Base-by-base conservation (phyloP, 2,888 invertebrate species). In the Danaus chrysippus region DNA sequence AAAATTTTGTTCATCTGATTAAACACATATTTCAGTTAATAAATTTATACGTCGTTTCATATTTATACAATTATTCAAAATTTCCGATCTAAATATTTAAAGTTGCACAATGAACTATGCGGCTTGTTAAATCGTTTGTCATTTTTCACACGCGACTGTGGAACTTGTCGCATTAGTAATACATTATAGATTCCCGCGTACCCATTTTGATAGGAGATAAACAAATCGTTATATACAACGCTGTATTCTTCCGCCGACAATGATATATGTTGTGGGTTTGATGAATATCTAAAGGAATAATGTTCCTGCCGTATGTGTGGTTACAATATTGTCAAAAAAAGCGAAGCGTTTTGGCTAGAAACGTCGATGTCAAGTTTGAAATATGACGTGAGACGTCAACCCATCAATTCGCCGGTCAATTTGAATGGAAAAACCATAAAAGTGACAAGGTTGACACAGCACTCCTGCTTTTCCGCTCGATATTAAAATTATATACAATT, bases 371-470 rank as follows among this genome's bases (percentile, higher is more conserved):
- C 73, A 72, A 69, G 61, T 58, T 69, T 76, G 75, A 79, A 79
- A 79, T 78, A 82, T 79, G 77, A 76, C 76, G 64, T 69, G 69
- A 76, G 75, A 75, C 76, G 78, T 76, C 72, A 74, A 69, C 64
- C 73, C 78, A 79, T 81, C 77, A 73, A 81, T 86, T 69, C 62
- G 64, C 62, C 61, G 63, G 64, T 66, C 65, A 66, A 85, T 87
- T 87, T 84, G 75, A 86, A 87, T 87, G 75, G 70, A 69, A 75
- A 76, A 69, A 70, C 72, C 79, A 76, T 87, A 84, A 85, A 84
- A 64, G 70, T 82, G 82, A 81, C 81, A 70, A 59, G 46, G 64
- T 68, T 82, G 82, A 80, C 83, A 78, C 80, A 77, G 69, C 62
- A 49, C 17, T 15, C 10, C 13, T 43, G 10, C 57, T 15, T 61